Base-by-base conservation (phyloP, 2,113 vertebrate species). In the Notiomystis cincta region DNA sequence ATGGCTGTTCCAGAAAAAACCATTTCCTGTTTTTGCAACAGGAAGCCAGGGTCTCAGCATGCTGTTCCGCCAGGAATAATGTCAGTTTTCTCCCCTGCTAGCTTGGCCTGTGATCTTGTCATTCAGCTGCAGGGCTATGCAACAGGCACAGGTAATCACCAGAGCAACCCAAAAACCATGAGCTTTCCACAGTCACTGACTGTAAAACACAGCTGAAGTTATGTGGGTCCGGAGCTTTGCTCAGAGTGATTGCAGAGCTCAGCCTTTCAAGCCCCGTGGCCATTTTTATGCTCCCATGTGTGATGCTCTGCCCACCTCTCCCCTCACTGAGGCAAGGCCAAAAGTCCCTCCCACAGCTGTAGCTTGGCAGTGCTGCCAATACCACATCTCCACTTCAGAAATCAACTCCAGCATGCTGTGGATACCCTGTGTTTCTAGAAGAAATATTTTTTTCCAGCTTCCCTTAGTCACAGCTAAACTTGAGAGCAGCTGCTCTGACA, bases 161-260 rank as follows among this genome's bases (percentile, higher is more conserved):
- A 38, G 37, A 75, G 35, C 7, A 6, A 48, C 24, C 13, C 7
- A 4, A 60, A 53, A 33, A 3, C 1, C 0, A 4, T 1, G 27
- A 53, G 4, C 31, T 71, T 75, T 31, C 33, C 44, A 22, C 22
- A 40, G 56, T 8, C 2, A 1, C 13, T 11, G 38, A 7, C 51
- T 38, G 18, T 12, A 75, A 81, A 87, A 14, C 31, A 40, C 15
- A 62, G 25, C 8, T 66, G 8, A 10, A 1, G 9, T 33, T 48
- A 19, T 0, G 13, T 47, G 35, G 7, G 14, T 35, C 82, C 33
- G 51, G 3, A 40, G 40, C 11, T 9, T 6, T 75, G 42, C 38
- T 85, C 33, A 37, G 35, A 37, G 17, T 1, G 4, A 18, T 20
- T 22, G 25, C 3, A 57, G 70, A 77, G 14, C 47, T 78, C 60